Conservation (phyloP, 2,888 invertebrate genomes). For the Malachius bipustulatus region DNA sequence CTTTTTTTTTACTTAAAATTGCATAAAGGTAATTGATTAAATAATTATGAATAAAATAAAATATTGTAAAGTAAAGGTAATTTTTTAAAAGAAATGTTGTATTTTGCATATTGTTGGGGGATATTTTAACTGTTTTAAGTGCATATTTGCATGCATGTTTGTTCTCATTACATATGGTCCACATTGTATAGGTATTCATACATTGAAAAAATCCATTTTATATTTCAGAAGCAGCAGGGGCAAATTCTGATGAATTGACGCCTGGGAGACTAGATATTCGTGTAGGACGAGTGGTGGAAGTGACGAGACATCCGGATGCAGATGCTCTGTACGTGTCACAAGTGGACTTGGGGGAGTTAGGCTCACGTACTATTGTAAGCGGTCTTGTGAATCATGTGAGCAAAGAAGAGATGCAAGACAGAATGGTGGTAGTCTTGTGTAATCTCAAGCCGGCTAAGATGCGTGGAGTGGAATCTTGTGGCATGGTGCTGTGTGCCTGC, state of each 20-base stretch:
- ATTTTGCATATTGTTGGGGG: no score
- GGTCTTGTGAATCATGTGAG: constrained; percentile 88
- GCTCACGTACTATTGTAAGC: constrained; percentile 63
- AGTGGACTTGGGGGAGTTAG: constrained; percentile 75
- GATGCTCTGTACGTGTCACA: constrained; percentile 86
- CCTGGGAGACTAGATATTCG: constrained; percentile 76
- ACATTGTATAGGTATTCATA: no score
- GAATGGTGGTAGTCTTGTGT: constrained; percentile 84
- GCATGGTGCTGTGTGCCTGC: constrained; percentile 92
- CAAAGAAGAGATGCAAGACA: constrained; percentile 77
- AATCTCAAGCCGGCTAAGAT: constrained; percentile 96
- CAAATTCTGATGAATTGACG: constrained; percentile 50
- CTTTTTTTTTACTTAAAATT: no score
- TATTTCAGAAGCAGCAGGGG: no score
- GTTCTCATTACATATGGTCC: no score
- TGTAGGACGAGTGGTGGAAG: constrained; percentile 75
- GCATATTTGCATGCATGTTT: no score
- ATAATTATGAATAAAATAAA: no score
- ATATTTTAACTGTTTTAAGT: no score
- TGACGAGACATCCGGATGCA: constrained; percentile 81
- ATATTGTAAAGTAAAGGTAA: no score
- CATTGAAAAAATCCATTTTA: no score
- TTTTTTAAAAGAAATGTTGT: no score
- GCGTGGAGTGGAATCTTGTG: constrained; percentile 82
- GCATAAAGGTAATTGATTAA: no score